Conservation (phyloP, 2,888 invertebrate species). For the Colletes collaris region DNA sequence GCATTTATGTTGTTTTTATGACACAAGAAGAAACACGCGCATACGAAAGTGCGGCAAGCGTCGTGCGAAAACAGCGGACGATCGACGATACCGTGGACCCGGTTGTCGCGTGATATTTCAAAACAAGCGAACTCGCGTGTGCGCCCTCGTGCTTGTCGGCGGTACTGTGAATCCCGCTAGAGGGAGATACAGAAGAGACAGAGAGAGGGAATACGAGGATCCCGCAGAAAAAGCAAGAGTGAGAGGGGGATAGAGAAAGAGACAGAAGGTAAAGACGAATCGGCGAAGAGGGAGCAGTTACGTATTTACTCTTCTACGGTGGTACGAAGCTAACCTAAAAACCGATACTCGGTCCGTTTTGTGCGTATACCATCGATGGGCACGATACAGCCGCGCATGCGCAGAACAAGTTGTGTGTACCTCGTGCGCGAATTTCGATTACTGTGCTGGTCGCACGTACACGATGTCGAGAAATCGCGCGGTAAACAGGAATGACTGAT, state of each 20-base stretch:
- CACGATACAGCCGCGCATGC: constrained; percentile 62
- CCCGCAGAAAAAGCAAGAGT: constrained; percentile 19
- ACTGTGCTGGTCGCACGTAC: constrained; percentile 29
- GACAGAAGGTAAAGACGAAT: constrained; percentile 26
- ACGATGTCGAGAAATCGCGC: constrained; percentile 38
- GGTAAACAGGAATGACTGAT: constrained; percentile 35
- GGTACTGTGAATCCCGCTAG: constrained; percentile 41
- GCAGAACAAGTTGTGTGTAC: constrained; percentile 46
- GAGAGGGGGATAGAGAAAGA: constrained; percentile 13
- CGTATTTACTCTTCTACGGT: constrained; percentile 61
- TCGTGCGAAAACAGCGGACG: constrained; percentile 54
- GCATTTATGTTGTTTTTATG: not conserved
- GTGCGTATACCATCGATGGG: constrained; percentile 53
- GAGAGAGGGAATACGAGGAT: constrained; percentile 40
- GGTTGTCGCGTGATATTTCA: constrained; percentile 63
- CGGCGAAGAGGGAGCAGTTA: constrained; percentile 33
- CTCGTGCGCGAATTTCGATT: constrained; percentile 69
- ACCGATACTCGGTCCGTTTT: constrained; percentile 53
- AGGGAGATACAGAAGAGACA: constrained; percentile 33
- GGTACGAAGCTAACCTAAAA: constrained; percentile 65
- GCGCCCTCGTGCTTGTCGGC: constrained; percentile 61
- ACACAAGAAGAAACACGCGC: constrained; percentile 43
- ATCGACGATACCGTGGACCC: constrained; percentile 16
- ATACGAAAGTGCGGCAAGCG: constrained; percentile 21
- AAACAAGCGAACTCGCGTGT: constrained; percentile 61